phyloP scores from a whole-genome alignment of 2,888 invertebrate genomes.

The Eupithecia centaureata region DNA sequence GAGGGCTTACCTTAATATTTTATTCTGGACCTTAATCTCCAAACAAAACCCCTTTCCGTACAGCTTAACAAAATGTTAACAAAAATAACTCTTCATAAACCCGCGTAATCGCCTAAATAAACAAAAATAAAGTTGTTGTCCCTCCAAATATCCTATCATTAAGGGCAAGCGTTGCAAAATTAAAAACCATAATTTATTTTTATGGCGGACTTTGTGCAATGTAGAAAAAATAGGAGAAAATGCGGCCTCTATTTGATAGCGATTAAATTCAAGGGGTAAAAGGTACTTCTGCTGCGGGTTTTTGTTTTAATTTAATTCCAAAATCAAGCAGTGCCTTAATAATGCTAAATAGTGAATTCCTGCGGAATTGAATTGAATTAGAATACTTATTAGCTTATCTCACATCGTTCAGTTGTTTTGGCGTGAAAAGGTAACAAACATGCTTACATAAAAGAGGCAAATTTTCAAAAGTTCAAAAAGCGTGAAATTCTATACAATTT shows the following conservation, averaged over 20 bases:
- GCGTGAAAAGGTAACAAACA: too few species aligned
- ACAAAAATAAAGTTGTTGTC: conserved; percentile 39
- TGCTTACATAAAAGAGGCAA: too few species aligned
- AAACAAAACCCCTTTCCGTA: background rate
- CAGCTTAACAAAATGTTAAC: background rate
- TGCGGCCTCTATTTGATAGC: conserved; percentile 61
- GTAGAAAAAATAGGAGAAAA: conserved; percentile 55
- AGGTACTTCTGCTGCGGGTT: conserved; percentile 36
- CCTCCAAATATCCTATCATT: conserved; percentile 36
- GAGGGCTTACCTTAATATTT: background rate
- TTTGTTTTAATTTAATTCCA: conserved; percentile 60
- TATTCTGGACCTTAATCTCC: background rate
- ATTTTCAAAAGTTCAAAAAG: background rate
- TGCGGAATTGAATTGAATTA: too few species aligned
- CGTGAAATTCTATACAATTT: background rate
- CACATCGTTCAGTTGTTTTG: too few species aligned
- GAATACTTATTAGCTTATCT: too few species aligned
- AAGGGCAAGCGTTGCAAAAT: conserved; percentile 55
- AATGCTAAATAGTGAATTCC: background rate
- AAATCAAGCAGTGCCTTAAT: background rate
- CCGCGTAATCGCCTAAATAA: conserved; percentile 30
- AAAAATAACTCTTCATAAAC: conserved; percentile 28
- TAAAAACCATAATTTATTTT: conserved; percentile 79
- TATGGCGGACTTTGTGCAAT: conserved; percentile 63
- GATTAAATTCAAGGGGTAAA: conserved; percentile 64